Evolutionary conservation across 2,888 invertebrate genomes (phyloP).

Genomic region (Anagyrus pseudococci): DNA sequence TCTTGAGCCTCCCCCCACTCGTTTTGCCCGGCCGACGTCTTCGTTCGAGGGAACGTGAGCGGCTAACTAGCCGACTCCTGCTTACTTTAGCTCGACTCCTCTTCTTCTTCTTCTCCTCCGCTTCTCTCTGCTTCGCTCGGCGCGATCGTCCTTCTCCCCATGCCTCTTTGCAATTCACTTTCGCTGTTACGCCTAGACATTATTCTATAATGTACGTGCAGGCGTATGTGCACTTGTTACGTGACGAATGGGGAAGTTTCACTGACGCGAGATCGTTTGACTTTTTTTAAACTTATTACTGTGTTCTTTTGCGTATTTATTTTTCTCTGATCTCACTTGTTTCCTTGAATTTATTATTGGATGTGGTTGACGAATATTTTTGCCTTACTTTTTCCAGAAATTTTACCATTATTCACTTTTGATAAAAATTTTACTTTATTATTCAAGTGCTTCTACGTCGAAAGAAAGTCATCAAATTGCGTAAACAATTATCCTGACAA

Average conservation of each 20-base stretch:
- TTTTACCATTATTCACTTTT: no score
- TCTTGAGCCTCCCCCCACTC: conserved; percentile 34
- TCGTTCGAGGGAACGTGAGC: conserved; percentile 12
- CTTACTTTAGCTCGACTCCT: conserved; percentile 1
- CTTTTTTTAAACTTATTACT: no score
- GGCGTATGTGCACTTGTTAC: conserved; percentile 30
- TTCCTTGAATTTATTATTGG: no score
- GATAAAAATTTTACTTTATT: no score
- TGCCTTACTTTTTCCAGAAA: no score
- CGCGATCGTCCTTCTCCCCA: conserved; percentile 9
- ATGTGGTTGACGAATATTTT: no score
- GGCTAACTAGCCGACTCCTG: conserved; percentile 28
- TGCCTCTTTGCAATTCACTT: conserved; percentile 33
- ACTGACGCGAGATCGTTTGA: background rate
- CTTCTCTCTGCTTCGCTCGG: background rate
- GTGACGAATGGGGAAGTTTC: conserved; percentile 22
- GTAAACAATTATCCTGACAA: no score
- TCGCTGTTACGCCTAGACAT: conserved; percentile 12
- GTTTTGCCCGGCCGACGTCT: no score
- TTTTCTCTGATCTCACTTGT: no score
- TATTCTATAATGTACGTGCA: conserved; percentile 25
- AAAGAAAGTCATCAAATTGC: no score
- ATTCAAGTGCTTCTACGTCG: no score
- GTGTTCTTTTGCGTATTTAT: no score
- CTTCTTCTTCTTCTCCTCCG: conserved; percentile 24